Evolutionary conservation across 2,888 invertebrate species (phyloP), one percentile per base, ranked within the genome.

Genomic region (Eumerus sabulonum): DNA sequence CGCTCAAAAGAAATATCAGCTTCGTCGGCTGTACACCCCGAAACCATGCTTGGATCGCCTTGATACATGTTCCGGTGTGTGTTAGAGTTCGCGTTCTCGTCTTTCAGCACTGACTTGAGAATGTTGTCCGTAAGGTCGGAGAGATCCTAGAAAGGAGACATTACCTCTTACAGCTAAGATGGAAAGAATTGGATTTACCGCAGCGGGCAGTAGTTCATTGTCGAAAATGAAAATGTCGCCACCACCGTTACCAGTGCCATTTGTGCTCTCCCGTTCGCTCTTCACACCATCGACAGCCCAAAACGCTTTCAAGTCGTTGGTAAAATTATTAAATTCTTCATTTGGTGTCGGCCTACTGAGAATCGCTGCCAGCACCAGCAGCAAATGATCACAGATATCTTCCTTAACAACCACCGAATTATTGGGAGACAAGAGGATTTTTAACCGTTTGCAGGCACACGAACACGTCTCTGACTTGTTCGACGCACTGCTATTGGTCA

Each of bases 361-460:
- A 14, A 89, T 84, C 0, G 85, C 88, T 0, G 87, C 87, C 1
- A 88, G 68, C 5, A 89, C 84, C 2, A 88, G 79, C 44, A 88
- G 60, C 67, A 88, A 71, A 83, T 89, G 89, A 74, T 88, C 88
- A 77, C 89, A 89, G n/a, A 87, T 85, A 73, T 88, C 87, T 40
- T 87, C 87, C 76, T 87, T 86, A 84, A 88, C 84, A 1, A 86
- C 85, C 3, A 88, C 84, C 0, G 87, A 87, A 36, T 87, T 87
- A 40, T 87, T 87, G 0, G 87, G 84, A 44, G 87, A 87, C n/a
- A 88, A 83, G 9, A 87, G 84, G 7, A 88, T 87, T 76, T 87
- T 87, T 0, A 88, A 77, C 47, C 87, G 88, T 60, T 87, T 87
- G 48, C 88, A 89, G 4, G 88, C 85, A 77, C 88, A 89, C 0